Base-by-base conservation (phyloP, 1,140 invertebrate species). In the Drosophila pallidifrons region DNA sequence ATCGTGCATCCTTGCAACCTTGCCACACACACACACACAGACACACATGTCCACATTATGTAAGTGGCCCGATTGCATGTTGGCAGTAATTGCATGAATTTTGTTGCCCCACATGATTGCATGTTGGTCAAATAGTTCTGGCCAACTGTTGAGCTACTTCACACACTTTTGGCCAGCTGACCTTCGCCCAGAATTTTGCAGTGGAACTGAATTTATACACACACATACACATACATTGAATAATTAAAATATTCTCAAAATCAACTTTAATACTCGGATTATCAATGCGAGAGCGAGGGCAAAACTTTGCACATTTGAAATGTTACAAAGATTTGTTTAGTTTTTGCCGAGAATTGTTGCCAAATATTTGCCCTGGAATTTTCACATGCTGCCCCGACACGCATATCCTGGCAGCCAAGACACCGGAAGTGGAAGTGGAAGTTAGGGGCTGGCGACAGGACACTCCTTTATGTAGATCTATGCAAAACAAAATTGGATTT, bases 251-350 rank as follows among this genome's bases (percentile, higher is more conserved):
- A 79, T 79, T 73, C 70, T 63, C 32, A 25, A 71, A 75, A 79
- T 79, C 74, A 57, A 72, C 83, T 82, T 59, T 65, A 80, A 88
- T 88, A 77, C 68, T 57, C 35, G 60, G 72, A 69, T 75, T 75
- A 75, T 76, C 79, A 73, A 60, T 72, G 54, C 71, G 7, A 35
- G 30, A 32, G 41, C 15, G 7, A 35, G 16, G 11, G 45, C 68
- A 68, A 79, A 83, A 80, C 77, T 88, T 88, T 82, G 76, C 73
- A 89, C 77, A 87, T 87, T 87, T 80, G 70, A 87, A 87, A 81
- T 87, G 83, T 75, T 65, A 65, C 64, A 60, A 72, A 81, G 81
- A 89, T 83, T 87, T 83, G 85, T 88, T 83, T 70, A 68, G 81
- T 89, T 89, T 83, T 83, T 77, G 81, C 63, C 54, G 20, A 68